Evolutionary conservation across 2,113 vertebrate species (phyloP).

Genomic region (Myodes glareolus): DNA sequence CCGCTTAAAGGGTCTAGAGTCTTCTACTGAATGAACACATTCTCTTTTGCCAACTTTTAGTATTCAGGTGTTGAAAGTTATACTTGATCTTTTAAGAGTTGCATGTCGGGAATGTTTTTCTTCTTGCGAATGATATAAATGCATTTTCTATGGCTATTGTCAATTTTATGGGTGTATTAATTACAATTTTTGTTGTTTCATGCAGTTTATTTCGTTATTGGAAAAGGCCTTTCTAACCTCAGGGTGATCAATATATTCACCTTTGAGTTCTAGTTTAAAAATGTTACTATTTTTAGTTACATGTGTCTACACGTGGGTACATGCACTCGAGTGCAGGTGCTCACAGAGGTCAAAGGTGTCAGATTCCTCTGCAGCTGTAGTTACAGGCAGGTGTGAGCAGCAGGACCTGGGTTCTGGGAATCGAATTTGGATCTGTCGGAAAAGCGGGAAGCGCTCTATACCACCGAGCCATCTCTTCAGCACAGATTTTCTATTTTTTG

Average conservation of each 20-base stretch:
- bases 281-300: background rate
- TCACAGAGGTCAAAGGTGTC: background rate
- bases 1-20: background rate
- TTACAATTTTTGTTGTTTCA: constrained; percentile 17
- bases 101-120: background rate
- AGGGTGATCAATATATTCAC: background rate
- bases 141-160: background rate
- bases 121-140: background rate
- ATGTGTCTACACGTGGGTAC: background rate
- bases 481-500: background rate
- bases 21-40: background rate
- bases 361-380: background rate
- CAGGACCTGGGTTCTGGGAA: background rate
- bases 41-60: background rate
- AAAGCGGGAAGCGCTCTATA: background rate
- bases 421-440: background rate
- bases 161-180: background rate
- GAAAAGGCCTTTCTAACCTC: constrained; percentile 12
- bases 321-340: background rate
- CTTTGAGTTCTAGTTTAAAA: background rate
- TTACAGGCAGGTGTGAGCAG: background rate
- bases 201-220: background rate
- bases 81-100: background rate
- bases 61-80: background rate
- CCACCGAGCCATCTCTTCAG: background rate